Conservation (phyloP, 2,113 vertebrate genomes). For the Sprattus sprattus region DNA sequence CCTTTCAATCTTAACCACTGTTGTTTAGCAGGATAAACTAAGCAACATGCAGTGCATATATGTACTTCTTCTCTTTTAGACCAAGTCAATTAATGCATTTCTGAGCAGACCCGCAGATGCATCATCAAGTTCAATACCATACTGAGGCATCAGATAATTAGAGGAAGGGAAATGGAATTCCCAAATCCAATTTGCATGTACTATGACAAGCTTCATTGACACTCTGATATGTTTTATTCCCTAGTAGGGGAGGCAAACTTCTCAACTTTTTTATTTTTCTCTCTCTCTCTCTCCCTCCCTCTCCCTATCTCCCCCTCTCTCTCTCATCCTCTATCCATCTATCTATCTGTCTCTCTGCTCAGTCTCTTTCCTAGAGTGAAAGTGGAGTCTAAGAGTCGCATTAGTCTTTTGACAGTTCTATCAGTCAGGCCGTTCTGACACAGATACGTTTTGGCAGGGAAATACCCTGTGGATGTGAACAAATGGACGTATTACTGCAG, state of each 20-base stretch:
- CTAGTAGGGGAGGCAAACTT: conserved; percentile 33
- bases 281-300: conserved; percentile 15
- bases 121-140: conserved; percentile 50
- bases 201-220: conserved; percentile 67
- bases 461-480: conserved; percentile 69
- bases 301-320: conserved; percentile 16
- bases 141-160: conserved; percentile 63
- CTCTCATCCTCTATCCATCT: not conserved
- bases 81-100: conserved; percentile 19
- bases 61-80: conserved; percentile 19
- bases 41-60: not conserved
- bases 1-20: not conserved
- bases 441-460: conserved; percentile 70
- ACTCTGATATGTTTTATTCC: conserved; percentile 62
- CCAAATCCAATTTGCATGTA: conserved; percentile 66
- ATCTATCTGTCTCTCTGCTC: conserved; percentile 16
- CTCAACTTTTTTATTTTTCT: conserved; percentile 19
- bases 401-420: conserved; percentile 65
- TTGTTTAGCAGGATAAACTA: not conserved
- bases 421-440: conserved; percentile 65
- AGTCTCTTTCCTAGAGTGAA: not conserved
- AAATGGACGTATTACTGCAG: conserved; percentile 72
- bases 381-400: conserved; percentile 53
- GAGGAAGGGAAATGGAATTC: conserved; percentile 61
- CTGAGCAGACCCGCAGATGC: conserved; percentile 23